Percentiles rank a stretch among this genome's conserved stretches.
Conservation (phyloP, 2,113 vertebrate genomes). For the Hypomesus transpacificus region DNA sequence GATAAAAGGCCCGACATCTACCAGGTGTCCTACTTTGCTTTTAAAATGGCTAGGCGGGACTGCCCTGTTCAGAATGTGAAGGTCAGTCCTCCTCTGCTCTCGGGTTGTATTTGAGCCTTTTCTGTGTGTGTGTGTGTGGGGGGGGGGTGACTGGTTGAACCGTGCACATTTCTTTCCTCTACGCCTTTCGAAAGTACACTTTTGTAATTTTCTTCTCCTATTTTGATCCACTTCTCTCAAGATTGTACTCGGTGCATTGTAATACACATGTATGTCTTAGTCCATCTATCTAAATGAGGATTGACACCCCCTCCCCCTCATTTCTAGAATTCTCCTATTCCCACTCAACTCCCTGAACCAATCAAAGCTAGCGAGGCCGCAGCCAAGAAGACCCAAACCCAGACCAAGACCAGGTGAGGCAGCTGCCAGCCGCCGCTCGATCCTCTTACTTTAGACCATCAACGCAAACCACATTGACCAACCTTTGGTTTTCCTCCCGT, state of each 20-base stretch:
- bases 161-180: too few species aligned
- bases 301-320: background rate
- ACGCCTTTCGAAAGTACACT: too few species aligned
- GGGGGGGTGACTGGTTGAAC: too few species aligned
- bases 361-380: slow-evolving; percentile 95
- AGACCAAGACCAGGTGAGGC: slow-evolving; percentile 87
- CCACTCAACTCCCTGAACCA: slow-evolving; percentile 91
- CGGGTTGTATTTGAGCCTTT: slow-evolving; percentile 20
- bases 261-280: background rate
- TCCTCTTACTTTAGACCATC: too few species aligned
- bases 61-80: slow-evolving; percentile 91
- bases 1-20: slow-evolving; percentile 97
- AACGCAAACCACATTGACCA: too few species aligned
- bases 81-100: slow-evolving; percentile 67
- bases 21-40: slow-evolving; percentile 94
- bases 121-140: background rate
- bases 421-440: too few species aligned
- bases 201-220: too few species aligned
- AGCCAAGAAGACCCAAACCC: slow-evolving; percentile 87
- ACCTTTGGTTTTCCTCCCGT: background rate
- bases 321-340: slow-evolving; percentile 87
- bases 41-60: slow-evolving; percentile 87
- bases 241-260: background rate
- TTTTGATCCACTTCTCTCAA: background rate
- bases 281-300: background rate